Evolutionary conservation across 2,113 vertebrate genomes (phyloP), one percentile per base, ranked within the genome.

Genomic region (Antechinus stuartii): DNA sequence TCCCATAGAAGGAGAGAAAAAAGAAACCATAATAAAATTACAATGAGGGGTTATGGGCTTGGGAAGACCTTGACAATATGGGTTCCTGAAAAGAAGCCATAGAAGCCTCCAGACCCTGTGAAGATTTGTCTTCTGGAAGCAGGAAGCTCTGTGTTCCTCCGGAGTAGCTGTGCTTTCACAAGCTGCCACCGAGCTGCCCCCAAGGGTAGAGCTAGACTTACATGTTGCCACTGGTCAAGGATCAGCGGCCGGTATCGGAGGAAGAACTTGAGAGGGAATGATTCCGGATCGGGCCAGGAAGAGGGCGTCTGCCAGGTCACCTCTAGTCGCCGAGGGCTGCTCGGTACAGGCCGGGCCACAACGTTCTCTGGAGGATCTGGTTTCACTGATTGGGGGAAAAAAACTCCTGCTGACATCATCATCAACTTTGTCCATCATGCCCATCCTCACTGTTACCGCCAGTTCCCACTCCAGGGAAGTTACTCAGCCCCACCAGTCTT

Each of bases 231-330:
- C 96, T 99, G 99, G 97, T 99, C 99, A 96, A 99, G 98, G 98
- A 99, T 99, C 94, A 99, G 99, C 0, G 99, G 99, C 12, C 99
- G 99, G 97, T 99, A 99, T 35, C 99, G 98, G 91, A 99, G 99
- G 97, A 99, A 99, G 98, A 99, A 99, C 96, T 99, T 99, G 94
- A 99, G 99, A 0, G 99, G 99, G 96, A 99, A 99, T 93, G 98
- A 99, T 2, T 99, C 99, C 0, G 99, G 99, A 90, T 99, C 99
- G 0, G 99, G 99, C 99, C 99, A 99, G 3, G 99, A 99, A 0
- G 99, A 99, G 0, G 99, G 99, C 49, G 99, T 99, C 96, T 99
- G 99, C 99, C 99, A 99, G 0, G 99, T 99, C 93, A 99, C 99
- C 96, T 99, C 99, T 96, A 99, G 97, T 56, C 99, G 98, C 23